Evolutionary conservation across 2,113 vertebrate species (phyloP).

Genomic region (Ovis aries): DNA sequence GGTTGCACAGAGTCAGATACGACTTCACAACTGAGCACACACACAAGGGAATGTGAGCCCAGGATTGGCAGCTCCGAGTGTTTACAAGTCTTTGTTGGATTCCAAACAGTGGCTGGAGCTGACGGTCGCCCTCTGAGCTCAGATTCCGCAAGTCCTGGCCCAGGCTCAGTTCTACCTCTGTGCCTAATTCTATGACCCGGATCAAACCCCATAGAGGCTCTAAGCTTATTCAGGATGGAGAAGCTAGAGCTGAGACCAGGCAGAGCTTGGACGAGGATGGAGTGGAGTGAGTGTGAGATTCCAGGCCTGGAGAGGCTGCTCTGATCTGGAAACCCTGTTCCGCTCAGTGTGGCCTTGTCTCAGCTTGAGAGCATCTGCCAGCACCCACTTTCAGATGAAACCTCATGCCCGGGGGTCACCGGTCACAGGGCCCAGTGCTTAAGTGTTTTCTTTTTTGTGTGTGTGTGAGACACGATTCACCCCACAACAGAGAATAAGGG

Average conservation of each 20-base stretch:
- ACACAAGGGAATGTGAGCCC: background rate
- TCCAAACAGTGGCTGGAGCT: background rate
- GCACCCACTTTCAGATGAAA: background rate
- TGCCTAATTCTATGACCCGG: background rate
- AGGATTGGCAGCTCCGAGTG: background rate
- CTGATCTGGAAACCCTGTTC: background rate
- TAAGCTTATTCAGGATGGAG: background rate
- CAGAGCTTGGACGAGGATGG: background rate
- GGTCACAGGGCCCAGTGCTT: background rate
- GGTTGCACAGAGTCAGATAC: background rate
- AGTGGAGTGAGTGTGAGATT: background rate
- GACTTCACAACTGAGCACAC: background rate
- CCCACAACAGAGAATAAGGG: background rate
- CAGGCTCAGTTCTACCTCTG: background rate
- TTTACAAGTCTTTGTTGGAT: background rate
- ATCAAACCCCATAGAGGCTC: background rate
- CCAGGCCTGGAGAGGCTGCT: background rate
- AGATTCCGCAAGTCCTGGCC: background rate
- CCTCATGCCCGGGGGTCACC: background rate
- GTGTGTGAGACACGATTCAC: fast-evolving
- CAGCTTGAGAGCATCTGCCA: background rate
- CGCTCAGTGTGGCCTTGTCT: background rate
- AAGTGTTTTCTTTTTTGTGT: background rate
- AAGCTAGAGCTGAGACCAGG: background rate
- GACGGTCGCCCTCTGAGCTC: background rate